phyloP scores from a whole-genome alignment of 2,888 invertebrate species.

The Cephus runcator region DNA sequence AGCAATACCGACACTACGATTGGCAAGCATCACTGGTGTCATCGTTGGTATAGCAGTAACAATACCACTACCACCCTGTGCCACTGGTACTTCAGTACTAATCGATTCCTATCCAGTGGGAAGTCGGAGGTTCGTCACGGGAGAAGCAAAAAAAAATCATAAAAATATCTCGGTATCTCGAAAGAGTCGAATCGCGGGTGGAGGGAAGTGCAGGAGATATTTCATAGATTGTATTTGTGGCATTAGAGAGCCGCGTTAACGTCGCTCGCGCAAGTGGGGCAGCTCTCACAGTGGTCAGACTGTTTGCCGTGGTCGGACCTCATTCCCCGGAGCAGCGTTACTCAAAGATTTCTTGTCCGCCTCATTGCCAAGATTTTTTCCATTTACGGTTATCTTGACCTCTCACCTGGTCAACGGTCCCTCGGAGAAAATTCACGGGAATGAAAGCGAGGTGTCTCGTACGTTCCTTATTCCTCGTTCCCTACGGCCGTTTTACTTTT shows the following conservation, averaged over 20 bases:
- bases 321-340: not conserved
- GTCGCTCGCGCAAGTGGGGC: not conserved
- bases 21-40: not conserved
- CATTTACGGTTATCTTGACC: constrained; percentile 25
- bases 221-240: constrained; percentile 30
- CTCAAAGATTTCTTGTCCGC: not conserved
- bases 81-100: not conserved
- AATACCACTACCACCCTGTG: not conserved
- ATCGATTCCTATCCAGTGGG: constrained; percentile 8
- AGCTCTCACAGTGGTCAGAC: not conserved
- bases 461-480: not conserved
- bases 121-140: not conserved
- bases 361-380: not conserved
- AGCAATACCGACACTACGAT: not conserved
- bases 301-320: not conserved
- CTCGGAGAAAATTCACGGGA: constrained; percentile 27
- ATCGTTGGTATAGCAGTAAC: constrained; percentile 1
- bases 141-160: constrained; percentile 3
- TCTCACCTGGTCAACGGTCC: constrained; percentile 25
- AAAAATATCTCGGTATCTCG: constrained; percentile 10
- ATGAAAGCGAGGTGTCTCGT: constrained; percentile 14
- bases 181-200: not conserved
- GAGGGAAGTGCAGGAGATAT: constrained; percentile 18
- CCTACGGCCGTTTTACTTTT: not conserved
- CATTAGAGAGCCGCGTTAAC: constrained; percentile 14